phyloP scores from a whole-genome alignment of 2,113 vertebrate genomes.

The Prionailurus viverrinus region DNA sequence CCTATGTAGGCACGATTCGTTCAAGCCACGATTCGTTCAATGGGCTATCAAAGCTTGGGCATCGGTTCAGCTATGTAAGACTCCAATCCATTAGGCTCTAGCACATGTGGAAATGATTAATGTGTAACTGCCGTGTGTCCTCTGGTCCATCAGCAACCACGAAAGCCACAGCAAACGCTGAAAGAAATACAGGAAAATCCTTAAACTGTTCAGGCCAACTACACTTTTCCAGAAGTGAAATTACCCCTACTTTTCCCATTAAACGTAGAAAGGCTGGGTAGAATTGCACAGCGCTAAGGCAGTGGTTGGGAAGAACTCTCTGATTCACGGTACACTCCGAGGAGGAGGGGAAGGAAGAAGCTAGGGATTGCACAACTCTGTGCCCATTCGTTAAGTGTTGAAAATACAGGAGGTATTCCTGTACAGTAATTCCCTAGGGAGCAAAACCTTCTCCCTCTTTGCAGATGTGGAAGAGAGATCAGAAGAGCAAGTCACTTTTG shows the following conservation, averaged over 20 bases:
- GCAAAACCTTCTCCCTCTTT: neutral
- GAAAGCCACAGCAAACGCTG: conserved; percentile 36
- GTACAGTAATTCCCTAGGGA: neutral
- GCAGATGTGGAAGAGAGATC: neutral
- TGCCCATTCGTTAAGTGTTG: neutral
- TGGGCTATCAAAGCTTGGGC: neutral
- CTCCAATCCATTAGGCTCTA: neutral
- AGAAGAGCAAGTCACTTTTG: neutral
- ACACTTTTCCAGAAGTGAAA: conserved; percentile 63
- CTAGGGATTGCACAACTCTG: neutral
- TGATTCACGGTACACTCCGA: neutral
- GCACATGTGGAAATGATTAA: neutral
- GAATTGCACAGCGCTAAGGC: neutral
- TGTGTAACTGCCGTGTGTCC: conserved; percentile 30
- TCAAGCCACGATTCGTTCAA: too few relatives aligned
- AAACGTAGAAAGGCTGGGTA: neutral
- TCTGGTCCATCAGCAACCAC: conserved; percentile 43
- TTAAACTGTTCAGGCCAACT: neutral
- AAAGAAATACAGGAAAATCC: conserved; percentile 56
- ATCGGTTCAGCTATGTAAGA: conserved; percentile 58
- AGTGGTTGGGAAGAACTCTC: neutral
- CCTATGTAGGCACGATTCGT: conserved; percentile 56
- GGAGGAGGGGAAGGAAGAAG: neutral
- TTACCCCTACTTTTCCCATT: neutral
- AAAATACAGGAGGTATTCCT: too few relatives aligned